phyloP scores from a whole-genome alignment of 2,797 vertebrate genomes.

The Apodemus agrarius region DNA sequence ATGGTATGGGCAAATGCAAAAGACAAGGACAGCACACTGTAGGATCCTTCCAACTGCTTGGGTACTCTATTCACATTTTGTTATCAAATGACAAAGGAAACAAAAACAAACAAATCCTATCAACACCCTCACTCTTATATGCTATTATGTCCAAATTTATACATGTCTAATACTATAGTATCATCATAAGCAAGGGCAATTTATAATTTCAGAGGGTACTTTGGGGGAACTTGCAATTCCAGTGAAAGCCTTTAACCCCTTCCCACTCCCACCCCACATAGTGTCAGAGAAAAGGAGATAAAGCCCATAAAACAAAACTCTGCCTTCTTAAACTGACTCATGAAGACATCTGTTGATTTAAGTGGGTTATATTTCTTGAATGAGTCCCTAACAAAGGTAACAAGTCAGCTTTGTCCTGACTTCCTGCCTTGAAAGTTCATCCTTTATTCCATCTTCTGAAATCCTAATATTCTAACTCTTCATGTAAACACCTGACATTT shows the following conservation, averaged over 20 bases:
- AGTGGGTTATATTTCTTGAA: slow-evolving; percentile 13
- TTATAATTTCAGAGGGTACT: background rate
- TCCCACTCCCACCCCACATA: background rate
- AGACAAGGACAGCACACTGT: background rate
- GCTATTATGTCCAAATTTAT: background rate
- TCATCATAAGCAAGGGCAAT: background rate
- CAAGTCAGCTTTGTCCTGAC: background rate
- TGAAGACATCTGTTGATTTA: background rate
- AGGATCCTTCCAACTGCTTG: background rate
- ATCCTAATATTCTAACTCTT: background rate
- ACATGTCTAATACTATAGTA: background rate
- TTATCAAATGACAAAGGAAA: slow-evolving; percentile 5
- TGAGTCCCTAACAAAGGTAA: background rate
- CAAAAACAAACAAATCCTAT: slow-evolving; percentile 50
- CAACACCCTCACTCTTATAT: background rate
- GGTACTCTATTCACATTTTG: background rate
- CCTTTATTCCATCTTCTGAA: background rate
- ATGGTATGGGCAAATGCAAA: background rate
- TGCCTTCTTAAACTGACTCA: background rate
- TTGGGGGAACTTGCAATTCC: background rate
- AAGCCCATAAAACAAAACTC: background rate
- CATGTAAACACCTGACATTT: background rate
- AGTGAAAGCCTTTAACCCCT: background rate
- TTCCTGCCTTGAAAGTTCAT: background rate
- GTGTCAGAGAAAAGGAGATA: slow-evolving; percentile 14